A percentile compares a stretch with the other conserved stretches of the same genome.
phyloP scores from a whole-genome alignment of 2,797 vertebrate genomes.

The Sphenopsis melanotis region DNA sequence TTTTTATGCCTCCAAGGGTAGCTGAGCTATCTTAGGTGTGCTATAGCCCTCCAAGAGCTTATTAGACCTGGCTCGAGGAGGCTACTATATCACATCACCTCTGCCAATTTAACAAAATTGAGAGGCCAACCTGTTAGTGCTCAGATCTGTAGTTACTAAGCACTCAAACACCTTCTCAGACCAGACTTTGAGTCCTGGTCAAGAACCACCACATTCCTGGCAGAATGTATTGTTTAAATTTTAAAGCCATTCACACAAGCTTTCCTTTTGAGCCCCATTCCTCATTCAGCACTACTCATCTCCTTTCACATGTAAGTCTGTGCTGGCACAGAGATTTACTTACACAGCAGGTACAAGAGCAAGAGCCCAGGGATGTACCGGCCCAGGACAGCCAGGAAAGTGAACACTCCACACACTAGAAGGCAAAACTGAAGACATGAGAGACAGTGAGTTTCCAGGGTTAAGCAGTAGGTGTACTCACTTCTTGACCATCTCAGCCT shows the following conservation, averaged over 20 bases:
- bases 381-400: constrained; percentile 87
- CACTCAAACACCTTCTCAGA: not conserved
- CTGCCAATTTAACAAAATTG: not conserved
- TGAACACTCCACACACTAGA: constrained; percentile 85
- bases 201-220: not conserved
- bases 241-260: not conserved
- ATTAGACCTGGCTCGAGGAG: no score
- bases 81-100: not conserved
- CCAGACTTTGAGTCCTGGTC: not conserved
- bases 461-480: not conserved
- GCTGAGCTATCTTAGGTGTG: no score
- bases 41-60: no score
- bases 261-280: not conserved
- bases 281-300: not conserved
- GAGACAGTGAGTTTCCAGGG: constrained; percentile 14
- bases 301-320: not conserved
- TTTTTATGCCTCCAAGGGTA: no score
- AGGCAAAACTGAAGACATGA: constrained; percentile 86
- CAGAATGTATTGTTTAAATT: not conserved
- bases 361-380: constrained; percentile 87
- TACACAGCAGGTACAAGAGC: constrained; percentile 89
- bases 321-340: constrained; percentile 68
- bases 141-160: not conserved
- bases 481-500: not conserved
- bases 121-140: not conserved